Evolutionary conservation across 2,113 vertebrate genomes (phyloP), one percentile per base, ranked within the genome.

Genomic region (Thalassarche chlororhynchos): DNA sequence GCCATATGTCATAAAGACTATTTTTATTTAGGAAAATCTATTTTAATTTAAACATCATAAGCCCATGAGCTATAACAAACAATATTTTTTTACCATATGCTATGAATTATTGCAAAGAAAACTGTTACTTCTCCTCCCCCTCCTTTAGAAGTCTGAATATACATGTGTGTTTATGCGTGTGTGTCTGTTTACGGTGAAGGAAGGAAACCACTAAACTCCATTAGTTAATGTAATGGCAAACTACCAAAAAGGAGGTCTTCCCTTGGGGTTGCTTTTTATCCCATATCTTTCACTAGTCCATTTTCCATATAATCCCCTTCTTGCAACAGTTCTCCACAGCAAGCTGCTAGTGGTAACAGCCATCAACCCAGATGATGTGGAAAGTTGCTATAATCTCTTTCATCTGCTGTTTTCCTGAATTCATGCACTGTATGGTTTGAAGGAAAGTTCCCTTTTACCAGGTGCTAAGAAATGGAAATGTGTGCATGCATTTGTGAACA

Each of bases 1-100:
- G 76, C 96, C 96, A 85, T 96, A 83, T 97, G 96, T 81, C 97
- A 96, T 95, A 98, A 98, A 98, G 95, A 96, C 97, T 97, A 97
- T 97, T 98, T 98, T 98, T 98, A 98, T 98, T 98, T 98, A 98
- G 98, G 98, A 98, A 98, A 98, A 98, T 98, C 97, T 98, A 98
- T 98, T 98, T 98, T 98, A 98, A 98, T 98, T 98, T 98, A 98
- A 98, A 98, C 97, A 98, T 98, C 98, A 97, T 98, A 98, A 98
- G 97, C 97, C 98, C 98, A 98, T 80, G 74, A 99, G 98, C 98
- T 97, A 98, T 98, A 97, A 94, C 97, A 97, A 98, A 98, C 95
- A 96, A 98, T 97, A 93, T 95, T 98, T 97, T 89, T 87, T 94
- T 76, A 80, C 97, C 98, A 98, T 97, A 97, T 98, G 98, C 96